These are phyloP conservation scores for Lasius fuliginosus DNA, from an alignment of 2,888 invertebrate species.

Conservation along the genomic window DNA sequence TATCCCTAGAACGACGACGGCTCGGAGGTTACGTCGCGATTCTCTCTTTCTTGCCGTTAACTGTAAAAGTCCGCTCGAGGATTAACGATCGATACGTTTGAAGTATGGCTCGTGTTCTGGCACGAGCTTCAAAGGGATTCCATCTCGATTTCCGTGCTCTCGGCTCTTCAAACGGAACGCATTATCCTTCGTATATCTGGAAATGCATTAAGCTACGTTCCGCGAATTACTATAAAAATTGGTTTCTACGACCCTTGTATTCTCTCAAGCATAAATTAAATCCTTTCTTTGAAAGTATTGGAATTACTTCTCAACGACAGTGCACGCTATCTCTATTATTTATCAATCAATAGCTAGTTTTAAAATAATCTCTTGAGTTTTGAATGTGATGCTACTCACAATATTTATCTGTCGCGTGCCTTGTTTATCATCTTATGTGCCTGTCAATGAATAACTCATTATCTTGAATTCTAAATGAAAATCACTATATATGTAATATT, in stretches of 20 bases:
- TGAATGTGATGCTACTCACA: neutral
- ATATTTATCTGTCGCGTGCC: neutral
- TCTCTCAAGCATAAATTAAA: slow-evolving; percentile 25
- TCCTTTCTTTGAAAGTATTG: slow-evolving; percentile 16
- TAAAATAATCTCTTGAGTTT: slow-evolving; percentile 10
- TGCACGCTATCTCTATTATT: slow-evolving; percentile 17
- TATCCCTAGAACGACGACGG: slow-evolving; percentile 61
- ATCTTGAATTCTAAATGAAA: neutral
- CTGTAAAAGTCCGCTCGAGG: slow-evolving; percentile 44
- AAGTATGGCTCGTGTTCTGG: slow-evolving; percentile 45
- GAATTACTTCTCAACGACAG: slow-evolving; percentile 17
- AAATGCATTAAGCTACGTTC: slow-evolving; percentile 50
- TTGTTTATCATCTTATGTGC: neutral
- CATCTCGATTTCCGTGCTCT: slow-evolving; percentile 45
- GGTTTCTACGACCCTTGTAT: slow-evolving; percentile 24
- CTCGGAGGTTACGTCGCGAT: slow-evolving; percentile 39
- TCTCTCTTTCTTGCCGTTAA: slow-evolving; percentile 37
- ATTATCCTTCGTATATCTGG: slow-evolving; percentile 47
- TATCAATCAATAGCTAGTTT: slow-evolving; percentile 20
- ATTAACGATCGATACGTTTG: slow-evolving; percentile 55
- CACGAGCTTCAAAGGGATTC: slow-evolving; percentile 52
- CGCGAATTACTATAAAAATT: slow-evolving; percentile 47
- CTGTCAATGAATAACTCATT: slow-evolving; percentile 13
- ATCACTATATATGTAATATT: neutral
- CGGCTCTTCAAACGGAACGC: slow-evolving; percentile 49